Base-by-base conservation (phyloP, 1,140 invertebrate species). In the Temnothorax longispinosus region DNA sequence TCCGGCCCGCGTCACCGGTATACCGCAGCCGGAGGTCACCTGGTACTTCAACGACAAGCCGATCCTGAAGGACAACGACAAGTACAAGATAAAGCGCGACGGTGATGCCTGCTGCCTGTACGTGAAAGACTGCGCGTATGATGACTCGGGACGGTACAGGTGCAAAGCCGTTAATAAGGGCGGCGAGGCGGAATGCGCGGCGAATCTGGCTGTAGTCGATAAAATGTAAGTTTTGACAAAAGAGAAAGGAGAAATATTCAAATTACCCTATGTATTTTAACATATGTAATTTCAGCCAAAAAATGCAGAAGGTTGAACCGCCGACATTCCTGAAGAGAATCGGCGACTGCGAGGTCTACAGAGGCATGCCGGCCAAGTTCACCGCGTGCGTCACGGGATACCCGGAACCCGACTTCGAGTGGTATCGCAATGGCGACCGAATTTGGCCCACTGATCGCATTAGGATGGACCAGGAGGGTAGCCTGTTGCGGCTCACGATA, bases 311-410 rank as follows among this genome's bases (percentile, higher is more conserved):
- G 88, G 96, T 97, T 1, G 98, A 99, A 93, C 96, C 98, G 1
- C 98, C 98, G 27, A 96, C 97, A 3, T 99, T 99, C 96, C 94
- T 99, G 80, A 99, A 99, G 95, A 97, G 97, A 90, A 98, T 99
- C 85, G 98, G 98, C 0, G 98, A 99, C 93, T 97, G 97, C 44
- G 98, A 99, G 94, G 96, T 98, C 27, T 98, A 98, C 93, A 97
- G 97, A 91, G 97, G 98, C 10, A 98, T 98, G 97, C 97, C 97
- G 21, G 98, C 98, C 27, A 98, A 98, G 94, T 99, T 99, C 93
- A 99, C 98, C 18, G 98, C 98, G 47, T 98, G 98, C 93, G 96
- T 97, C 47, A 97, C 97, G 18, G 98, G 98, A 54, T 97, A 96
- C 86, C 98, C 98, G 0, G 98, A 98, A 69, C 98, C 98, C 0